phyloP scores from a whole-genome alignment of 2,113 vertebrate genomes.

The Reinhardtius hippoglossoides region DNA sequence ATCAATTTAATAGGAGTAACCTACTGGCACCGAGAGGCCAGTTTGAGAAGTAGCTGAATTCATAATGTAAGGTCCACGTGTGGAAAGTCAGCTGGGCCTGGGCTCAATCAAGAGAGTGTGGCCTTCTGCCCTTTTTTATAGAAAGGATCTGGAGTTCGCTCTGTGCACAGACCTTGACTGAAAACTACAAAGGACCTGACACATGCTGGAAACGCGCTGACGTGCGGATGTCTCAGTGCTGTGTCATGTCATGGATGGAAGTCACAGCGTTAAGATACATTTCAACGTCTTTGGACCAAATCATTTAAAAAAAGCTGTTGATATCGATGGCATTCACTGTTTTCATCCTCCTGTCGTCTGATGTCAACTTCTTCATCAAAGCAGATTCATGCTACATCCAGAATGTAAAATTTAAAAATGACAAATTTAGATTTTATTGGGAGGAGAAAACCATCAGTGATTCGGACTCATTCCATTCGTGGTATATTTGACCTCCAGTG shows the following conservation, averaged over 20 bases:
- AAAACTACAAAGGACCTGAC: constrained; percentile 53
- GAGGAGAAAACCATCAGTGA: background rate
- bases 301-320: constrained; percentile 29
- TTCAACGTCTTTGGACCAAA: constrained; percentile 13
- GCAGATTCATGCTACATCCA: constrained; percentile 26
- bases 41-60: constrained; percentile 47
- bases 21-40: constrained; percentile 16
- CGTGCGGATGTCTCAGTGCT: constrained; percentile 26
- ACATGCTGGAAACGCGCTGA: constrained; percentile 54
- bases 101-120: constrained; percentile 64
- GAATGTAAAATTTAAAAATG: constrained; percentile 16
- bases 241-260: constrained; percentile 33
- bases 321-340: background rate
- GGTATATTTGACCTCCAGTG: too few relatives aligned
- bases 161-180: constrained; percentile 52
- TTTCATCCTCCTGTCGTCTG: constrained; percentile 13
- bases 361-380: constrained; percentile 22
- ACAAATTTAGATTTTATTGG: constrained; percentile 25
- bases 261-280: constrained; percentile 8
- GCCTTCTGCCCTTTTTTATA: constrained; percentile 58
- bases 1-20: constrained; percentile 7
- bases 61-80: constrained; percentile 55
- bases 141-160: constrained; percentile 47
- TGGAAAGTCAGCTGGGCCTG: constrained; percentile 67
- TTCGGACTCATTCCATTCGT: too few relatives aligned